Evolutionary conservation across 2,113 vertebrate genomes (phyloP).

Genomic region (Garra rufa): DNA sequence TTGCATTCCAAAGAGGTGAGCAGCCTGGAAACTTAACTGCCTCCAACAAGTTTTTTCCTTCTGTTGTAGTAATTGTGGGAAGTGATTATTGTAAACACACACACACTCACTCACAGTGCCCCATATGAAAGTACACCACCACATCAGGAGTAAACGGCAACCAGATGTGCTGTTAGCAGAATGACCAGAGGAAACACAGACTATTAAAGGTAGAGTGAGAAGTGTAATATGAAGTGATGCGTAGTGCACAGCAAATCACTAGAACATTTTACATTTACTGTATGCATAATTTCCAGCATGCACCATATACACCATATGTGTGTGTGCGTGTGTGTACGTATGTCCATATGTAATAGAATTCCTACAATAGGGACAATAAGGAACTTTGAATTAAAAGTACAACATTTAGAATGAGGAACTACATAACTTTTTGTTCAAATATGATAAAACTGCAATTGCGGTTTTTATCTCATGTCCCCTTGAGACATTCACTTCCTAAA

Average conservation of each 20-base stretch:
- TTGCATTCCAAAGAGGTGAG: slow-evolving; percentile 59
- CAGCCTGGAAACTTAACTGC: slow-evolving; percentile 56
- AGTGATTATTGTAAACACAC: slow-evolving; percentile 59
- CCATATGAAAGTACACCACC: slow-evolving; percentile 51
- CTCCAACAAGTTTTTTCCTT: slow-evolving; percentile 44
- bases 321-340: too few species aligned
- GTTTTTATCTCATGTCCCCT: slow-evolving; percentile 43
- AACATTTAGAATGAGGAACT: not conserved
- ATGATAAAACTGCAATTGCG: not conserved
- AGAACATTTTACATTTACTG: slow-evolving; percentile 14
- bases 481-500: slow-evolving; percentile 50
- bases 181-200: slow-evolving; percentile 52
- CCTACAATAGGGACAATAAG: not conserved
- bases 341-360: too few species aligned
- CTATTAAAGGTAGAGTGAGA: slow-evolving; percentile 52
- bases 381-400: not conserved
- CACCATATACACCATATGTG: too few species aligned
- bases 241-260: slow-evolving; percentile 41
- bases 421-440: not conserved
- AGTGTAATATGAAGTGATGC: slow-evolving; percentile 45
- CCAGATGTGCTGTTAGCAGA: slow-evolving; percentile 58
- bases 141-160: slow-evolving; percentile 57
- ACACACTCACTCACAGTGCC: slow-evolving; percentile 16
- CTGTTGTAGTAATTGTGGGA: slow-evolving; percentile 56
- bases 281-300: slow-evolving; percentile 1